Conservation (phyloP, 2,113 vertebrate genomes). For the Cavia porcellus region DNA sequence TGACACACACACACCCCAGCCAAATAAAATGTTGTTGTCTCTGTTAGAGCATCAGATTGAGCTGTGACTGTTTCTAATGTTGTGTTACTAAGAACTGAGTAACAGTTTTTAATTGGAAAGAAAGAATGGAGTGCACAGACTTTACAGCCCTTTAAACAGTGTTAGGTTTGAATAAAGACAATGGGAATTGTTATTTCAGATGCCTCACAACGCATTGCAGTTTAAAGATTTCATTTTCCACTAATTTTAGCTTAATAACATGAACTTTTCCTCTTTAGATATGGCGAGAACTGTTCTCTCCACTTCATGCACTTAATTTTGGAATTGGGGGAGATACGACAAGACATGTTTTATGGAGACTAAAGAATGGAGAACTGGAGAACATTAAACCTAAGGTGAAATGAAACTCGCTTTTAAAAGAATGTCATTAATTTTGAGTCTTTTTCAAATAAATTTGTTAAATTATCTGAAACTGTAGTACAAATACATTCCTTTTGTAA, state of each 20-base stretch:
- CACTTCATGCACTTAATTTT: slow-evolving; percentile 97
- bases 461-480: slow-evolving; percentile 46
- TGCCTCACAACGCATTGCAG: not conserved
- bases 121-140: not conserved
- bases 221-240: slow-evolving; percentile 24
- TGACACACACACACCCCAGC: not conserved
- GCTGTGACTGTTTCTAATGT: not conserved
- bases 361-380: slow-evolving; percentile 98
- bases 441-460: slow-evolving; percentile 34
- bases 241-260: slow-evolving; percentile 81
- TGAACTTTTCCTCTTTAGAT: slow-evolving; percentile 89
- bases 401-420: not conserved
- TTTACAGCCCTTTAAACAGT: not conserved
- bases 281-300: slow-evolving; percentile 98
- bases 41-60: not conserved
- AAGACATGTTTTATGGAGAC: slow-evolving; percentile 96
- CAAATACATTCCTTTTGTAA: slow-evolving; percentile 9
- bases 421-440: slow-evolving; percentile 10
- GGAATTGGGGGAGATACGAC: slow-evolving; percentile 98
- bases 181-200: not conserved
- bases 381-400: slow-evolving; percentile 97
- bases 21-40: not conserved
- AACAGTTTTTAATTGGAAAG: not conserved
- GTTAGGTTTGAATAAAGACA: not conserved
- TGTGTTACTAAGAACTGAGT: not conserved